phyloP scores from a whole-genome alignment of 2,888 invertebrate genomes.

The Apocheima hispidaria region DNA sequence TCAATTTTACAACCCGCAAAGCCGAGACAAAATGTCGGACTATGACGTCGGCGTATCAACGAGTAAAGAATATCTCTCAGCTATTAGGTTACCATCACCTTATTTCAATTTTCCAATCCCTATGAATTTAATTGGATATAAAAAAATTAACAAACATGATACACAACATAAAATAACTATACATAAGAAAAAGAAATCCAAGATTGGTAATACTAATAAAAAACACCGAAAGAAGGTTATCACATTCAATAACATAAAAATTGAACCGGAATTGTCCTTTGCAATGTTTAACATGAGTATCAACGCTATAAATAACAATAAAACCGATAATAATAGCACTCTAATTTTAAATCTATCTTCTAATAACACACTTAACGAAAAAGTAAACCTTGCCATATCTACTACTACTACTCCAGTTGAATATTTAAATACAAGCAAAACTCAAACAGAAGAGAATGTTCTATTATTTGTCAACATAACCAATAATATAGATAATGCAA shows the following conservation, averaged over 20 bases:
- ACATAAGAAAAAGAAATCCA: conserved; percentile 76
- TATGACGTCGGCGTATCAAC: conserved; percentile 53
- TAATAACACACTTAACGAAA: conserved; percentile 32
- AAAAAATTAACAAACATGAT: conserved; percentile 52
- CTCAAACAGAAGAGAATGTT: conserved; percentile 58
- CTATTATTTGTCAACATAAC: conserved; percentile 64
- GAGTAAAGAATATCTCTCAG: conserved; percentile 58
- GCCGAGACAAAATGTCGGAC: conserved; percentile 37
- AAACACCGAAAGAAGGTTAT: conserved; percentile 73
- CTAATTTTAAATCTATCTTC: conserved; percentile 37
- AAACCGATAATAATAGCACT: conserved; percentile 38
- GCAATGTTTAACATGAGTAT: conserved; percentile 47
- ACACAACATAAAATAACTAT: conserved; percentile 69
- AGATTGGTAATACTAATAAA: conserved; percentile 61
- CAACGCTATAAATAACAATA: conserved; percentile 43
- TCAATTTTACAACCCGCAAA: conserved; percentile 25
- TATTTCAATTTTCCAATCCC: conserved; percentile 69
- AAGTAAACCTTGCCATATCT: conserved; percentile 38
- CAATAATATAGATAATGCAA: conserved; percentile 59
- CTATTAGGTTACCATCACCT: conserved; percentile 64
- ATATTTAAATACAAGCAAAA: conserved; percentile 51
- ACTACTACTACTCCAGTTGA: conserved; percentile 48
- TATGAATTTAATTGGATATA: conserved; percentile 62
- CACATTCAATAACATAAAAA: conserved; percentile 67
- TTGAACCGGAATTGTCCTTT: conserved; percentile 55